A percentile compares a stretch with the other conserved stretches of the same genome.
These are phyloP conservation scores for Oegoconia quadripuncta DNA, from an alignment of 2,888 invertebrate species.

Conservation along the genomic window DNA sequence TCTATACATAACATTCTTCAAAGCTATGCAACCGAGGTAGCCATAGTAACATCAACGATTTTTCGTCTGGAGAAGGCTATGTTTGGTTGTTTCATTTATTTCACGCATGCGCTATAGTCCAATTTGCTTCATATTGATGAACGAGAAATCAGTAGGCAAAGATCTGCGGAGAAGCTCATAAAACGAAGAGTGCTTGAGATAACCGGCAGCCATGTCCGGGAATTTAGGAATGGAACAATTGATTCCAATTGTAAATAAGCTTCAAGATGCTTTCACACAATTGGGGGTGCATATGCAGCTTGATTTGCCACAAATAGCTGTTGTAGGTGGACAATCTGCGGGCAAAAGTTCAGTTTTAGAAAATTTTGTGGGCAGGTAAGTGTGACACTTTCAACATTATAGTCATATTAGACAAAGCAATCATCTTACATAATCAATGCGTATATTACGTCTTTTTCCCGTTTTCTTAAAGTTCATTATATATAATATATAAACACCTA, in stretches of 20 bases:
- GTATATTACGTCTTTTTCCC: too few species aligned
- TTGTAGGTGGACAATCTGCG: conserved; percentile 99
- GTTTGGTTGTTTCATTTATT: conserved; percentile 31
- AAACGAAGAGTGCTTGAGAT: conserved; percentile 56
- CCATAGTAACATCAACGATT: conserved; percentile 6
- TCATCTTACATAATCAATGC: too few species aligned
- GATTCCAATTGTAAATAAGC: conserved; percentile 99
- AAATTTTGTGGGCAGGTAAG: conserved; percentile 99
- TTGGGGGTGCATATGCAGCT: conserved; percentile 98
- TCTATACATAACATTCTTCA: too few species aligned
- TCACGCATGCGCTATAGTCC: conserved; percentile 60
- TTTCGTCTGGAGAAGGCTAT: conserved; percentile 23
- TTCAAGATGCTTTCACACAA: conserved; percentile 99
- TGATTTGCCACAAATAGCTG: conserved; percentile 99
- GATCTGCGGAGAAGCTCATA: conserved; percentile 71
- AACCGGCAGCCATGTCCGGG: conserved; percentile 81
- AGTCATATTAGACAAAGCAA: too few species aligned
- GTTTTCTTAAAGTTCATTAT: too few species aligned
- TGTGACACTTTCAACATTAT: conserved; percentile 23
- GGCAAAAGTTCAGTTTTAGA: conserved; percentile 99
- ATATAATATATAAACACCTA: too few species aligned
- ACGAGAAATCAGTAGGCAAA: conserved; percentile 70
- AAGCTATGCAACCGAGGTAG: too few species aligned
- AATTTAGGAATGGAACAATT: conserved; percentile 97
- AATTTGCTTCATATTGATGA: conserved; percentile 64